Conservation (phyloP, 2,888 invertebrate species). For the Lycophotia porphyrea region DNA sequence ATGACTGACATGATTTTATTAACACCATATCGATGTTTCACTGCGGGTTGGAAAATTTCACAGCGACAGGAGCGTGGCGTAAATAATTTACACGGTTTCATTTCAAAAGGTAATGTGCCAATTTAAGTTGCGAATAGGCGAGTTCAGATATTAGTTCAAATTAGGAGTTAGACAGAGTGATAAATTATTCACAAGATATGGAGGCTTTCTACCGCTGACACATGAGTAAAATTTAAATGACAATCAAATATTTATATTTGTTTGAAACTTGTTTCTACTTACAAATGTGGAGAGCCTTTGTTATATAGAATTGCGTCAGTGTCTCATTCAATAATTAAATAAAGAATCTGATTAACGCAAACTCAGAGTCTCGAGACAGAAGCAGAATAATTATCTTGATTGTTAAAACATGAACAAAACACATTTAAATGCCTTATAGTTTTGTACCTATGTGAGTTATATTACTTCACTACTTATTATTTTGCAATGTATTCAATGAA, state of each 20-base stretch:
- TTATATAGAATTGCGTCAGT: slow-evolving; percentile 50
- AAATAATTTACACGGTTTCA: slow-evolving; percentile 82
- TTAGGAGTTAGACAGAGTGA: slow-evolving; percentile 80
- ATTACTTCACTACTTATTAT: slow-evolving; percentile 8
- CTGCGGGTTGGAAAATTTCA: slow-evolving; percentile 78
- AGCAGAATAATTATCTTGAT: slow-evolving; percentile 53
- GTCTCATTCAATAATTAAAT: slow-evolving; percentile 53
- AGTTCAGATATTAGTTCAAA: slow-evolving; percentile 82
- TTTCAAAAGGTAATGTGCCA: slow-evolving; percentile 81
- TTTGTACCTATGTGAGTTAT: not conserved
- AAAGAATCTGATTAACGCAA: slow-evolving; percentile 49
- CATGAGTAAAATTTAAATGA: slow-evolving; percentile 80
- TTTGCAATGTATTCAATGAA: not conserved
- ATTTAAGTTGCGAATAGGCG: slow-evolving; percentile 81
- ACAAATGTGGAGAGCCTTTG: slow-evolving; percentile 57
- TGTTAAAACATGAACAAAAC: slow-evolving; percentile 28
- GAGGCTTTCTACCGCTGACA: slow-evolving; percentile 79
- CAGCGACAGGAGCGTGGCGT: slow-evolving; percentile 74
- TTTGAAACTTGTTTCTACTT: slow-evolving; percentile 70
- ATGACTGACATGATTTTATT: slow-evolving; percentile 90
- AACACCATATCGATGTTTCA: slow-evolving; percentile 84
- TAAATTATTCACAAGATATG: slow-evolving; percentile 81
- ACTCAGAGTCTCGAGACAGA: slow-evolving; percentile 31
- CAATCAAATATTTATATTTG: slow-evolving; percentile 78
- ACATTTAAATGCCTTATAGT: slow-evolving; percentile 25